A percentile compares a stretch with the other conserved stretches of the same genome.
Conservation (phyloP, 1,140 invertebrate species). For the Polyergus mexicanus region DNA sequence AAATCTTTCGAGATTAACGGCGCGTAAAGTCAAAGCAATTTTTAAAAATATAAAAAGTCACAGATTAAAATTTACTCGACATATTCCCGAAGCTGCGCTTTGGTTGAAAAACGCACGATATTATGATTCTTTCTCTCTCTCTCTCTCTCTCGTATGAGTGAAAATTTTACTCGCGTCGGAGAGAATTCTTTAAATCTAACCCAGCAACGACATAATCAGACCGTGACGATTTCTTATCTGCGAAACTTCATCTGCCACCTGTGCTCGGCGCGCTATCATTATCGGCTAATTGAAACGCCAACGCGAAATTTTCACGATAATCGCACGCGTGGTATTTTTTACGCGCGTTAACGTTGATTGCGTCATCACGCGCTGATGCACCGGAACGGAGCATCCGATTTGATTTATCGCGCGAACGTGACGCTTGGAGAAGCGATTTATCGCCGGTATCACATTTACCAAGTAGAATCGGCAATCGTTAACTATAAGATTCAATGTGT, state of each 20-base stretch:
- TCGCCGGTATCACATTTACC: constrained; percentile 27
- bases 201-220: constrained; percentile 40
- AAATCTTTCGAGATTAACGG: background rate
- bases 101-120: background rate
- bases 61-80: background rate
- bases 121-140: background rate
- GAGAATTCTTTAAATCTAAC: background rate
- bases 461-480: background rate
- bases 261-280: background rate
- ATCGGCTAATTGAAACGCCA: background rate
- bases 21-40: background rate
- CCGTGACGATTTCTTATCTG: constrained; percentile 56
- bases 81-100: background rate
- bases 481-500: background rate
- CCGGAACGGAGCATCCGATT: constrained; percentile 38
- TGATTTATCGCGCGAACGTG: constrained; percentile 61
- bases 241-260: background rate
- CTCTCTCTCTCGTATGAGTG: no score
- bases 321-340: background rate
- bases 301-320: constrained; percentile 37
- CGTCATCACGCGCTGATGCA: constrained; percentile 41
- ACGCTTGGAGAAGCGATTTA: constrained; percentile 32
- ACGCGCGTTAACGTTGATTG: constrained; percentile 32
- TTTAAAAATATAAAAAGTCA: no score
- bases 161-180: background rate